Conservation (phyloP, 2,888 invertebrate species). For the Timema cristinae region DNA sequence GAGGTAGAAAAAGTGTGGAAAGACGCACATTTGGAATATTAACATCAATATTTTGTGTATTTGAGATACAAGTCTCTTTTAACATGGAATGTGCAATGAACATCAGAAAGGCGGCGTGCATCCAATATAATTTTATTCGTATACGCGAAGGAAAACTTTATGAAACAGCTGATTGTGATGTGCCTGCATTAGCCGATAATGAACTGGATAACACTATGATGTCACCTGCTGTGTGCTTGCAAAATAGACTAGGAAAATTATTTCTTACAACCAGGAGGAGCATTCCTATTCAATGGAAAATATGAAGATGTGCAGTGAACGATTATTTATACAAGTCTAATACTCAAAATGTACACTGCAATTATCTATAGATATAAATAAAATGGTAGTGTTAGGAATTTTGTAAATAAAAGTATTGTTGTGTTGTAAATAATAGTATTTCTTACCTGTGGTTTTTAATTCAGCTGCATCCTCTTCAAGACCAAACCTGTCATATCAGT, state of each 20-base stretch:
- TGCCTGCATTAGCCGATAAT: not conserved
- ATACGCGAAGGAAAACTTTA: not conserved
- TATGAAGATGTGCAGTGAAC: not conserved
- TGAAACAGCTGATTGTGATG: not conserved
- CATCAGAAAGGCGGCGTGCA: slow-evolving; percentile 6
- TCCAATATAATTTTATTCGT: slow-evolving; percentile 8
- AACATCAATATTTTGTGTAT: slow-evolving; percentile 18
- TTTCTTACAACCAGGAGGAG: slow-evolving; percentile 3
- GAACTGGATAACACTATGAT: not conserved
- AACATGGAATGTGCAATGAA: not conserved
- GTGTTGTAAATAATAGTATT: no score
- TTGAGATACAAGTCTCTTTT: not conserved
- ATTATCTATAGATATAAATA: not conserved
- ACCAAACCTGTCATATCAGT: not conserved
- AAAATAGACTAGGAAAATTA: not conserved
- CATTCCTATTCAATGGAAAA: not conserved
- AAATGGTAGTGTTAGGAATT: no score
- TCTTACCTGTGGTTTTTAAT: not conserved
- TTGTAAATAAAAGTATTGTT: no score
- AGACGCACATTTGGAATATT: slow-evolving; percentile 27
- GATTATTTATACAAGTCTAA: no score
- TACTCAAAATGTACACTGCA: no score
- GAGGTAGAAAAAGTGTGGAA: slow-evolving; percentile 26
- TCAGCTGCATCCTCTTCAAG: not conserved
- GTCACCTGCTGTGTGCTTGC: not conserved